Evolutionary conservation across 2,113 vertebrate genomes (phyloP).

Genomic region (Chionomys nivalis): DNA sequence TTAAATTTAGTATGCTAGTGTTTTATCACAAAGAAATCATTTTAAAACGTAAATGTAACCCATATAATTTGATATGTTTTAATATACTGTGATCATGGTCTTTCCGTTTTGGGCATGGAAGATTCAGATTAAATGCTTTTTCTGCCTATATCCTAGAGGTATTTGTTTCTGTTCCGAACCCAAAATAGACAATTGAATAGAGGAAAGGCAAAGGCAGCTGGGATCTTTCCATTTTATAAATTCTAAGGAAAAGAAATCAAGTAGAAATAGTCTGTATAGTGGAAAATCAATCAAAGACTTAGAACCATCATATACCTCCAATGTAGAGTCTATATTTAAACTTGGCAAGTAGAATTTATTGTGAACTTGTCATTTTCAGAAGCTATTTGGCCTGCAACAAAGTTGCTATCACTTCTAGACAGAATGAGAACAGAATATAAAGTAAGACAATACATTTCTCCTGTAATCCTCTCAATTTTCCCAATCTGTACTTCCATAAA

Average conservation of each 20-base stretch:
- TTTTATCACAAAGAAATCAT: slow-evolving; percentile 24
- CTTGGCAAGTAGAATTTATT: slow-evolving; percentile 63
- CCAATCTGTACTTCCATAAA: background rate
- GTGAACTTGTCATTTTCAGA: slow-evolving; percentile 64
- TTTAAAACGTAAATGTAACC: slow-evolving; percentile 10
- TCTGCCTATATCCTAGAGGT: background rate
- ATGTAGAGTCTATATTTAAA: slow-evolving; percentile 43
- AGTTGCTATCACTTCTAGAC: slow-evolving; percentile 18
- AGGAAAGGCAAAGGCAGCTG: slow-evolving; percentile 22
- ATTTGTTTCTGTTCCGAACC: slow-evolving; percentile 37
- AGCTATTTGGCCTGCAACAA: slow-evolving; percentile 41
- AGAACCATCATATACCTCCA: background rate
- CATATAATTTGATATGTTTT: slow-evolving; percentile 15
- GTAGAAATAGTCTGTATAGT: slow-evolving; percentile 30
- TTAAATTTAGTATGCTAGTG: background rate
- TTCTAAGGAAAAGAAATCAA: slow-evolving; percentile 50
- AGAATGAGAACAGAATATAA: slow-evolving; percentile 56
- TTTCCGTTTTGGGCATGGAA: background rate
- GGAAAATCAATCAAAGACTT: slow-evolving; percentile 62
- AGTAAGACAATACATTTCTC: slow-evolving; percentile 26
- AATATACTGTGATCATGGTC: background rate
- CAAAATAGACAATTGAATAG: slow-evolving; percentile 50
- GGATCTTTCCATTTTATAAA: slow-evolving; percentile 43
- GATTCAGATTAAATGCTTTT: background rate
- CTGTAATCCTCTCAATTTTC: background rate